These are phyloP conservation scores for Cryptus armator DNA, from an alignment of 2,888 invertebrate species.

Conservation along the genomic window DNA sequence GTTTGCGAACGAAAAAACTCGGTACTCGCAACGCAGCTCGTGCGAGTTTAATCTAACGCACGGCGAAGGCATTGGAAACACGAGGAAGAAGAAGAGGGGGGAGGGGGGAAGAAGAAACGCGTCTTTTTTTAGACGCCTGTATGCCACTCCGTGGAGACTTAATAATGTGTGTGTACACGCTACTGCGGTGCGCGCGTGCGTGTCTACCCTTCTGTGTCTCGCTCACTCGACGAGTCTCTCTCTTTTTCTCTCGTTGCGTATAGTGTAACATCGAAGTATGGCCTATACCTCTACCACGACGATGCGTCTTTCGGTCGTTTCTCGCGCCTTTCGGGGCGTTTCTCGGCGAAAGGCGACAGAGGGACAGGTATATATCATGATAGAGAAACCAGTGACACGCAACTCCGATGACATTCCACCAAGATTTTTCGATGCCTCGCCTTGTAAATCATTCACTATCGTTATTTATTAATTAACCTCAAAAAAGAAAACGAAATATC, in stretches of 20 bases:
- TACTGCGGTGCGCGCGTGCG: slow-evolving; percentile 42
- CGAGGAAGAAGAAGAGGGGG: slow-evolving; percentile 1
- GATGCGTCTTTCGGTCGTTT: slow-evolving; percentile 21
- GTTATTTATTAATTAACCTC: background rate
- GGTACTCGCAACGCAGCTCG: background rate
- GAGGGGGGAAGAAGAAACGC: slow-evolving; percentile 21
- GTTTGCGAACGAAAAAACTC: slow-evolving; percentile 35
- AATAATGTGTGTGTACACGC: slow-evolving; percentile 41
- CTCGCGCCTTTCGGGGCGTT: slow-evolving; percentile 1
- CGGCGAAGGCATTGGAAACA: slow-evolving; percentile 10
- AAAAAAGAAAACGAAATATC: background rate
- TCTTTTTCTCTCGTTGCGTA: slow-evolving; percentile 47
- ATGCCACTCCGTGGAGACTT: background rate
- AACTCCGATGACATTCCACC: background rate
- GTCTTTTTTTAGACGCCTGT: slow-evolving; percentile 66
- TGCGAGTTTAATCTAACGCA: slow-evolving; percentile 16
- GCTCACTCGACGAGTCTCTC: slow-evolving; percentile 25
- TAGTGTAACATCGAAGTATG: slow-evolving; percentile 4
- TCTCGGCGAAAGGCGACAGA: background rate
- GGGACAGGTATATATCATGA: background rate
- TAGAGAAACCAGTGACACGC: background rate
- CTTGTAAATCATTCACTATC: background rate
- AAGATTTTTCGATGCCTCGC: background rate
- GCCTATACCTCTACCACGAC: slow-evolving; percentile 11
- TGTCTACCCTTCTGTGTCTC: slow-evolving; percentile 11